Evolutionary conservation across 2,797 vertebrate genomes (phyloP).

Genomic region (Notamacropus eugenii): DNA sequence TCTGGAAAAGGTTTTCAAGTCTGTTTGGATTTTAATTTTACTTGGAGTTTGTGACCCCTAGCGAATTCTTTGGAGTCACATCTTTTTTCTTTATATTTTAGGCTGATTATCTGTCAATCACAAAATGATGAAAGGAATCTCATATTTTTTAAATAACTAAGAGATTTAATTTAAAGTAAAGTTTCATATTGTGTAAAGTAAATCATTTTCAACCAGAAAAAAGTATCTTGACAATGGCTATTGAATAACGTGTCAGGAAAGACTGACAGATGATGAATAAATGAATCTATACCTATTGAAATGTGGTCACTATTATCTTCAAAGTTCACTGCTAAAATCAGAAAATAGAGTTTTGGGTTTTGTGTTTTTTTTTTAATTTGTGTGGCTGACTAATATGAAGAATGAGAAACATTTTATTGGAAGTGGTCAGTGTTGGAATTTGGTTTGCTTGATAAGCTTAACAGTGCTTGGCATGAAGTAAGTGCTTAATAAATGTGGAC

Average conservation of each 20-base stretch:
- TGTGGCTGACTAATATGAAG: not conserved
- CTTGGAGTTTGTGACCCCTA: not conserved
- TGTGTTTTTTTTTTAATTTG: not conserved
- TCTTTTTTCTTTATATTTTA: not conserved
- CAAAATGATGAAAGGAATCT: not conserved
- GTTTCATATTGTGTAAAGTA: not conserved
- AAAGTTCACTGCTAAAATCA: not conserved
- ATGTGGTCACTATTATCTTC: conserved; percentile 10
- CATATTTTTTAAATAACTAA: not conserved
- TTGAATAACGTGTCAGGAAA: not conserved
- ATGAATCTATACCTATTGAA: conserved; percentile 9
- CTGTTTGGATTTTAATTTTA: conserved; percentile 23
- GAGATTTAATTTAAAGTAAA: not conserved
- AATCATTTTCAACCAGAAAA: conserved; percentile 14
- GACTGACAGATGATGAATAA: conserved; percentile 9
- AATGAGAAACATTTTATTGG: not conserved
- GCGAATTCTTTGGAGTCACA: not conserved
- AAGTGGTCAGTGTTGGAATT: not conserved
- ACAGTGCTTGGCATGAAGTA: not conserved
- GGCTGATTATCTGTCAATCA: not conserved
- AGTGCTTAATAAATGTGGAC: not conserved
- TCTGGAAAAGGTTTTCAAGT: conserved; percentile 21
- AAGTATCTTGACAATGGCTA: not conserved
- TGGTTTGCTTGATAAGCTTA: not conserved
- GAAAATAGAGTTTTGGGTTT: not conserved